Evolutionary conservation across 2,888 invertebrate species (phyloP), one percentile per base, ranked within the genome.

Genomic region (Pedicia rivosa): DNA sequence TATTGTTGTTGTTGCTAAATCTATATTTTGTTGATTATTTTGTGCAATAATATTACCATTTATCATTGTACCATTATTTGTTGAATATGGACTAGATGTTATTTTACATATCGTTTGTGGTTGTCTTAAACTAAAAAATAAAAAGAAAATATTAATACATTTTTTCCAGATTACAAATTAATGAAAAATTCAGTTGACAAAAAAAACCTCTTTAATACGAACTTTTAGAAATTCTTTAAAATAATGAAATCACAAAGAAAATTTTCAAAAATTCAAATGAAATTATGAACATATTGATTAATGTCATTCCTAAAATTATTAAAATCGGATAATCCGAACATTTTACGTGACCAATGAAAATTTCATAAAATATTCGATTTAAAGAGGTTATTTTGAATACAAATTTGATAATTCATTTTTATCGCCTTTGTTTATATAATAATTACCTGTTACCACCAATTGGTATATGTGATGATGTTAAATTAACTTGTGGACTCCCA

Each of bases 31-130:
- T 24, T 37, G 29, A 33, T 35, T 36, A 5, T 36, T 25, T 35
- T 35, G 38, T n/a, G 28, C 9, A 10, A 12, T 12, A 24, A 35
- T 38, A 20, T 19, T 33, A 19, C 27, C 37, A 37, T 37, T 39
- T 31, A 7, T 30, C 30, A 29, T 35, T 48, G 43, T 62, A 57
- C 2, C 61, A 57, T 46, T 63, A 65, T 34, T 50, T 44, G 30
- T 61, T 10, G 56, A 51, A 48, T 62, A 56, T 29, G 58, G 50
- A 39, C 62, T 61, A 12, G 67, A 65, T 33, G 67, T 67, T 40
- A 69, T 68, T 56, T 70, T 70, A 47, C 67, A 68, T 38, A 65
- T 62, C 15, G 66, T 64, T 38, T 45, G 47, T 50, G 28, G 57
- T 38, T 56, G 57, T 38, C 62, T 58, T 35, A 60, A 46, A 39